Evolutionary conservation across 2,888 invertebrate genomes (phyloP).

Genomic region (Raillietiella orientalis): DNA sequence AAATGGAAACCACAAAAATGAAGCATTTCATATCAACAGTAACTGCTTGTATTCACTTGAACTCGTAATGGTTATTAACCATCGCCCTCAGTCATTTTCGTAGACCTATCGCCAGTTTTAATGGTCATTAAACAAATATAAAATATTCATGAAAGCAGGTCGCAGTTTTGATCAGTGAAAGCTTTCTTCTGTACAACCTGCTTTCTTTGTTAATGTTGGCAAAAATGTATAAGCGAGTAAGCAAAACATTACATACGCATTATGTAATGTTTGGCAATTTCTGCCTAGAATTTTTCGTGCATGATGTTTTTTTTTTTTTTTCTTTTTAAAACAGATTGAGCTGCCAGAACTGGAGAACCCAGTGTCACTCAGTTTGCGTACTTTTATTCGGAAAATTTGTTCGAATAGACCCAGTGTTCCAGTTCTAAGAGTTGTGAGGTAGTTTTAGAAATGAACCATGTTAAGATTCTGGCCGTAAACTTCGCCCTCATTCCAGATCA

Average conservation of each 20-base stretch:
- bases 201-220: constrained; percentile 1
- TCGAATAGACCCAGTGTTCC: no score
- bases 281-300: neutral
- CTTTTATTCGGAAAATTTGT: no score
- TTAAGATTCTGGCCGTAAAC: no score
- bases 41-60: no score
- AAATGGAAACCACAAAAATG: no score
- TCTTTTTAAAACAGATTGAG: constrained; percentile 6
- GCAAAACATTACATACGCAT: no score
- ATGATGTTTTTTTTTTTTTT: constrained; percentile 3
- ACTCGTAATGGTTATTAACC: constrained; percentile 3
- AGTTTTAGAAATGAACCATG: no score
- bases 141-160: constrained; percentile 1
- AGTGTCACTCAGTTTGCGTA: no score
- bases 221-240: no score
- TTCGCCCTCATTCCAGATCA: constrained; percentile 61
- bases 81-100: constrained; percentile 3
- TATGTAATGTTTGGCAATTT: no score
- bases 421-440: no score
- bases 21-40: constrained; percentile 19
- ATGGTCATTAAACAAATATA: neutral
- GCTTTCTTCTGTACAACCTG: neutral
- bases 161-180: constrained; percentile 3
- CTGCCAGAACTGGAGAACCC: no score
- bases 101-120: constrained; percentile 1